Base-by-base conservation (phyloP, 2,797 vertebrate genomes). In the Dendrocincla fuliginosa region DNA sequence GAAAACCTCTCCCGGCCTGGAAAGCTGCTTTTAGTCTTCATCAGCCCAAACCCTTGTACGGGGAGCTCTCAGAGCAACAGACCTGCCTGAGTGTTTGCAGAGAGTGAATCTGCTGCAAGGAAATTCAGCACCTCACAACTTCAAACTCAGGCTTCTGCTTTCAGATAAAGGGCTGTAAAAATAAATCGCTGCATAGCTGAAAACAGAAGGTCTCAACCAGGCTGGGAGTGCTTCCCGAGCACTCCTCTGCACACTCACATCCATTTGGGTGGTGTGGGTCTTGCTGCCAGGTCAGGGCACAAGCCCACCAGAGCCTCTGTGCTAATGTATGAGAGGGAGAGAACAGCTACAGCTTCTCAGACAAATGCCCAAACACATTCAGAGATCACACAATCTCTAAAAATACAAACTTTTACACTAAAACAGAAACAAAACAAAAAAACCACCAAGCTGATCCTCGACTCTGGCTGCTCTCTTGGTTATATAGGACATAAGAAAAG, bases 1-100 rank as follows among this genome's bases (percentile, higher is more conserved):
- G 64, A 87, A 95, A 96, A 91, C 67, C 71, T 84, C 81, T 77
- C 71, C 71, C 1, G 0, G 84, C 80, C 71, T 57, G 75, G 52
- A 84, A 95, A 94, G 93, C 88, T 80, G 84, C 75, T 96, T 92
- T 87, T n/a, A 68, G 60, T 53, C 49, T 64, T 70, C 86, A 87
- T 47, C 85, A 94, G 80, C 63, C 85, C 85, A 87, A 93, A 84
- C 49, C 37, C 74, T 53, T 64, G 75, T 14, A 61, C 0, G 0
- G 39, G 46, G 42, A 90, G 35, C 33, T 74, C 41, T 70, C 28
- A 10, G 28, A 84, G 59, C 9, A 2, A 67, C 44, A 63, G 74
- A 82, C 23, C 59, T 70, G 71, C 83, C 78, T 32, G 49, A 20
- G 18, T 49, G 30, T 42, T 90, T 56, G 59, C 69, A 84, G 55